phyloP scores from a whole-genome alignment of 1,140 invertebrate genomes.

The Pseudobourletiella spinata region DNA sequence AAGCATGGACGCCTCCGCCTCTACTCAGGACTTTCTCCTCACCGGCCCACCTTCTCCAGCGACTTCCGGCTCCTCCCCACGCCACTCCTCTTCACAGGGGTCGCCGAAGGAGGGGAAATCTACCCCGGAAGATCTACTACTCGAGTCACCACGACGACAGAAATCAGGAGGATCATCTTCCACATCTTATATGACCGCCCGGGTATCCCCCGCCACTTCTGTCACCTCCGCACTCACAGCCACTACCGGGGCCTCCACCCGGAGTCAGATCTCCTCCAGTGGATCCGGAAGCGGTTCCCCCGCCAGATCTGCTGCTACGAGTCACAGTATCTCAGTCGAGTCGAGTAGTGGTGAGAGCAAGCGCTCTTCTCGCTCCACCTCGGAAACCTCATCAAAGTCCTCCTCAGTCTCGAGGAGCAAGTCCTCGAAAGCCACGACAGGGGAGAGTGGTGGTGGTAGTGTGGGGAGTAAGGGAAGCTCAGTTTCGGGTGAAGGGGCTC shows the following conservation, averaged over 20 bases:
- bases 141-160: too few species aligned
- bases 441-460: background rate
- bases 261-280: background rate
- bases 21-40: background rate
- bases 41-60: slow-evolving; percentile 7
- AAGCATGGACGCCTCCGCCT: too few species aligned
- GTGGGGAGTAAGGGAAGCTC: background rate
- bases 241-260: background rate
- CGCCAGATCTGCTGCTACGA: background rate
- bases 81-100: slow-evolving; percentile 4
- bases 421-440: too few species aligned
- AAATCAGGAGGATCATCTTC: background rate
- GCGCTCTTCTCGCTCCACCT: background rate
- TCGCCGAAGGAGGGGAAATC: background rate
- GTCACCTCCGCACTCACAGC: background rate
- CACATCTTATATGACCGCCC: background rate
- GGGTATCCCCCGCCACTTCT: background rate
- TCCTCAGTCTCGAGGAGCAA: background rate
- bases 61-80: background rate
- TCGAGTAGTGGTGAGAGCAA: slow-evolving; percentile 2
- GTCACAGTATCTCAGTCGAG: background rate
- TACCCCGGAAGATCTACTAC: background rate
- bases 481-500: slow-evolving; percentile 4
- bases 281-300: background rate
- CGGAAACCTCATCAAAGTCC: slow-evolving; percentile 10